Evolutionary conservation across 2,797 vertebrate genomes (phyloP).

Genomic region (Propithecus deckenii): DNA sequence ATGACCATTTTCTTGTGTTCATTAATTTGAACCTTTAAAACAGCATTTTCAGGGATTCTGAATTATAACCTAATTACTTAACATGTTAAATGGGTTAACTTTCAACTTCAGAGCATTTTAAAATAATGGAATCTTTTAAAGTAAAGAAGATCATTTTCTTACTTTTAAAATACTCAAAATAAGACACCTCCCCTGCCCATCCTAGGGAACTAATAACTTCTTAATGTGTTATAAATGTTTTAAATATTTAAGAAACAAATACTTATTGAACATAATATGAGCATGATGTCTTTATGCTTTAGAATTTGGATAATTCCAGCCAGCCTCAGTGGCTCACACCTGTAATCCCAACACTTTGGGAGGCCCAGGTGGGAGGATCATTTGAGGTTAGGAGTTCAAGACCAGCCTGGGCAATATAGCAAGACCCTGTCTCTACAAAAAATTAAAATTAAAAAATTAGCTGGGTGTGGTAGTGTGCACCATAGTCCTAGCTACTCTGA

Average conservation of each 20-base stretch:
- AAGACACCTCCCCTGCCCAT: not conserved
- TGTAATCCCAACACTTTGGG: not conserved
- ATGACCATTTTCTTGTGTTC: not conserved
- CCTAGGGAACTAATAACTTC: not conserved
- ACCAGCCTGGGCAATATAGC: no score
- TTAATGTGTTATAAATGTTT: not conserved
- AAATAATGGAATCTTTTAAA: not conserved
- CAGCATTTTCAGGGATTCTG: not conserved
- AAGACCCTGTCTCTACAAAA: no score
- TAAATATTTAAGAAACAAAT: constrained; percentile 6
- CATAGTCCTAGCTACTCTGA: no score
- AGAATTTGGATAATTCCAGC: not conserved
- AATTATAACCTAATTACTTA: constrained; percentile 7
- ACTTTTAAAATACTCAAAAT: not conserved
- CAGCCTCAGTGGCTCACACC: not conserved
- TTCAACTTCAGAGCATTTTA: not conserved
- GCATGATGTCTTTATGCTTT: not conserved
- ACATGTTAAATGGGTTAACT: not conserved
- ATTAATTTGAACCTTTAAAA: not conserved
- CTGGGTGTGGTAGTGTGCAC: no score
- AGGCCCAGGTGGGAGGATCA: no score
- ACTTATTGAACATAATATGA: not conserved
- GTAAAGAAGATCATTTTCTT: not conserved
- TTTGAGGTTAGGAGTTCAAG: no score
- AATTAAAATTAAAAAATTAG: no score